A percentile compares a stretch with the other conserved stretches of the same genome.
phyloP scores from a whole-genome alignment of 2,888 invertebrate species.

The Eilema caniola region DNA sequence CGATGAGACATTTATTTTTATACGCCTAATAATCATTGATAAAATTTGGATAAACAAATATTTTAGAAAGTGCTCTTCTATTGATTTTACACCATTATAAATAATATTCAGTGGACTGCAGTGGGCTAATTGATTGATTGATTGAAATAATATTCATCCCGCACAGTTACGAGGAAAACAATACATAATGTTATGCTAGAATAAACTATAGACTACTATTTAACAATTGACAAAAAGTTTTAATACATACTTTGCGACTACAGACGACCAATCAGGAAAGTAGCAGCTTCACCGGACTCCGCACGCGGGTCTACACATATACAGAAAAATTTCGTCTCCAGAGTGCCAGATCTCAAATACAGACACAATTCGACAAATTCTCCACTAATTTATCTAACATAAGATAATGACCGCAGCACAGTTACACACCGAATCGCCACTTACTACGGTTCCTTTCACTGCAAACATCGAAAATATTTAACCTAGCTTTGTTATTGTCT shows the following conservation, averaged over 20 bases:
- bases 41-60: not conserved
- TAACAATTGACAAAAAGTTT: conserved; percentile 10
- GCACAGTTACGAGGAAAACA: not conserved
- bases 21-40: not conserved
- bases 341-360: conserved; percentile 46
- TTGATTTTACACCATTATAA: not conserved
- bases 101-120: not conserved
- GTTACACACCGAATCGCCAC: conserved; percentile 67
- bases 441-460: conserved; percentile 79
- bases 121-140: too few relatives aligned
- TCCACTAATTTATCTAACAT: conserved; percentile 61
- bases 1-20: not conserved
- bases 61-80: not conserved
- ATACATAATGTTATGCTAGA: not conserved
- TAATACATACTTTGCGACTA: conserved; percentile 55
- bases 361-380: conserved; percentile 54
- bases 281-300: conserved; percentile 32
- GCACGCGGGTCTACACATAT: conserved; percentile 35
- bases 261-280: conserved; percentile 43
- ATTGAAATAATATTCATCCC: not conserved
- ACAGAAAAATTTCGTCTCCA: conserved; percentile 36
- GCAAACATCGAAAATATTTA: conserved; percentile 66
- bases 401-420: conserved; percentile 62
- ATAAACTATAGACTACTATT: too few relatives aligned
- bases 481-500: conserved; percentile 66